Base-by-base conservation (phyloP, 2,888 invertebrate species). In the Altica lythri region DNA sequence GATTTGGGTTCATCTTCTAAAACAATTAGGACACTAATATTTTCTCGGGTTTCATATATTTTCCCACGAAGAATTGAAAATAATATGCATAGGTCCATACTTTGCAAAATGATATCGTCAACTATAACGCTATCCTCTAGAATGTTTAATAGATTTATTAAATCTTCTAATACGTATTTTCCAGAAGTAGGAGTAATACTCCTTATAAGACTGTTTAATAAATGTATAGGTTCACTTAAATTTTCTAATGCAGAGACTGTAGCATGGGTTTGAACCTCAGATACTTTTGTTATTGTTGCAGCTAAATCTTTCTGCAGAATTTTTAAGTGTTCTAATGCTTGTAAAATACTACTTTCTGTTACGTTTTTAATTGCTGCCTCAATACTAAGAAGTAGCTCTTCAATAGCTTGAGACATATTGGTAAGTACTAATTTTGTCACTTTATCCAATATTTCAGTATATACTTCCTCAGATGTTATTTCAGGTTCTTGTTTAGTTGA, bases 201-300 rank as follows among this genome's bases (percentile, higher is more conserved):
- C 38, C 70, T 64, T 4, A 76, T 58, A 53, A 72, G 68, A 57
- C 67, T 73, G 55, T 75, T 75, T 10, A 77, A 54, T 34, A 72
- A 65, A 62, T 81, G 80, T 5, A 83, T 70, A 0, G 82, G 81
- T 32, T 78, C 77, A 22, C 79, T 77, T 1, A 82, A 65, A 60
- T 76, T 79, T 56, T 81, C 80, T 9, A 82, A 66, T 4, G 80
- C 73, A 4, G 75, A 74, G 3, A 82, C 63, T 16, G 70, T 67
- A 2, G 67, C 53, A 63, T 77, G 74, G 0, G 69, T 67, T 58
- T 70, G 70, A 10, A 69, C 62, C 45, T 66, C 61, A 1, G 66
- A 65, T 10, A 70, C 64, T 57, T 70, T 71, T 4, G 58, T 54
- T 4, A 76, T 66, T 2, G 70, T 67, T 16, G 63, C 65, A 1